Conservation (phyloP, 2,797 vertebrate species). For the Typhlichthys subterraneus region DNA sequence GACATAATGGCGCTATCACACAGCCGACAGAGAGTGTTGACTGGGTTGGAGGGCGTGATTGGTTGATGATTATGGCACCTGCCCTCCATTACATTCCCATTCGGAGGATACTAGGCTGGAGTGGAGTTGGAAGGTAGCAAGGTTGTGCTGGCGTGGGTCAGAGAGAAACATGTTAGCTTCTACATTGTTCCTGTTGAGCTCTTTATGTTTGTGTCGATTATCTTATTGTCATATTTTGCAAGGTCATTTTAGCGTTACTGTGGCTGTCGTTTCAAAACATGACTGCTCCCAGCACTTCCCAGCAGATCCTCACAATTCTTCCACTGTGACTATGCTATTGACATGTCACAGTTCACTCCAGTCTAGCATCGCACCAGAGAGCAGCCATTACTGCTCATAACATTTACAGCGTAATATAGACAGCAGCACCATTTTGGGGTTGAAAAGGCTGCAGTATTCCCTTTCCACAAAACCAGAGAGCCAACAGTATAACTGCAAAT, state of each 20-base stretch:
- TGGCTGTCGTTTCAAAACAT: not conserved
- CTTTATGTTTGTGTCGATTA: not conserved
- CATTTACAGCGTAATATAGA: conserved; percentile 51
- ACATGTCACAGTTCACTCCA: conserved; percentile 33
- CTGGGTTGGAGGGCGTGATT: conserved; percentile 43
- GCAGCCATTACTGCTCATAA: conserved; percentile 45
- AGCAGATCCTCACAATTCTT: conserved; percentile 24
- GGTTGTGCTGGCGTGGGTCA: conserved; percentile 30
- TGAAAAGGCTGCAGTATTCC: conserved; percentile 75
- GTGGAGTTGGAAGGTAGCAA: conserved; percentile 40
- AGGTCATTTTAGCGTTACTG: not conserved
- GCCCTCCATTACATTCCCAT: not conserved
- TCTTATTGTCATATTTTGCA: not conserved
- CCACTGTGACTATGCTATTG: conserved; percentile 20
- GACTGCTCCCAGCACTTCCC: conserved; percentile 13
- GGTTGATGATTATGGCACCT: conserved; percentile 34
- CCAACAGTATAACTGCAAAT: conserved; percentile 28
- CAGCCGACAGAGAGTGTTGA: conserved; percentile 49
- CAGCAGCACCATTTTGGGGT: conserved; percentile 54
- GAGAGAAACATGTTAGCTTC: conserved; percentile 4
- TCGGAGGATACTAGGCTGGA: conserved; percentile 41
- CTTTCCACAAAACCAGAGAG: conserved; percentile 52
- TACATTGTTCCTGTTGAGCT: not conserved
- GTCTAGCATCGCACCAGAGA: conserved; percentile 45
- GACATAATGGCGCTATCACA: conserved; percentile 60